Evolutionary conservation across 53 echinoderm and acorn worm species (phyloP), one percentile per base, ranked within the genome.

Genomic region (Paracentrotus lividus): DNA sequence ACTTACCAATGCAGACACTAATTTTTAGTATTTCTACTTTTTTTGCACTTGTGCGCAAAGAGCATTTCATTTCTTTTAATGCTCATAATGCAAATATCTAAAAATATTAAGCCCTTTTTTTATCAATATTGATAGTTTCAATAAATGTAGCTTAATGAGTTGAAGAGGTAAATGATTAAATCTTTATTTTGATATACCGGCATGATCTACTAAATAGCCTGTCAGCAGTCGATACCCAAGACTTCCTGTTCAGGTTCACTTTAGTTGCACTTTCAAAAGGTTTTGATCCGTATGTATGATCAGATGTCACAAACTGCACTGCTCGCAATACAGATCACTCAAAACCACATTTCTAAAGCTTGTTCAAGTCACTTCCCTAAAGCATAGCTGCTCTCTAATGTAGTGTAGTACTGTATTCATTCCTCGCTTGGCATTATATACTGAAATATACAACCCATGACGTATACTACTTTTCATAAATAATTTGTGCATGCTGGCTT

Each of bases 271-370:
- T 81, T 81, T 81, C 9, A 26, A 81, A 81, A 81, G 47, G 27
- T 81, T 81, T 81, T 81, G 47, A 81, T 81, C 81, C 72, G 26
- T 47, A 24, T 20, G 77, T 42, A 23, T 77, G 77, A 81, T 81
- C 47, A 9, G 47, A 81, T 81, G 45, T 81, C 81, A 81, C 47
- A 8, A 81, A 44, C 33, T 47, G 44, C 81, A 26, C 81, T 27
- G 24, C 81, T 45, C 44, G 2, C 81, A 26, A 0, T 45, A 9
- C n/a, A 10, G 13, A 47, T 24, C 26, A 8, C 24, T 81, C 27
- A 47, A 47, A 81, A 81, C 81, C 81, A 26, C 49, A 81, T 42
- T n/a, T 44, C 81, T 81, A 81, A 26, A 81, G 44, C 81, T 81
- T 14, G 76, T 76, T 18, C 0, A 76, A 76, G 21, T n/a, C 47